Evolutionary conservation across 2,888 invertebrate species (phyloP), one percentile per base, ranked within the genome.

Genomic region (Malachius bipustulatus): DNA sequence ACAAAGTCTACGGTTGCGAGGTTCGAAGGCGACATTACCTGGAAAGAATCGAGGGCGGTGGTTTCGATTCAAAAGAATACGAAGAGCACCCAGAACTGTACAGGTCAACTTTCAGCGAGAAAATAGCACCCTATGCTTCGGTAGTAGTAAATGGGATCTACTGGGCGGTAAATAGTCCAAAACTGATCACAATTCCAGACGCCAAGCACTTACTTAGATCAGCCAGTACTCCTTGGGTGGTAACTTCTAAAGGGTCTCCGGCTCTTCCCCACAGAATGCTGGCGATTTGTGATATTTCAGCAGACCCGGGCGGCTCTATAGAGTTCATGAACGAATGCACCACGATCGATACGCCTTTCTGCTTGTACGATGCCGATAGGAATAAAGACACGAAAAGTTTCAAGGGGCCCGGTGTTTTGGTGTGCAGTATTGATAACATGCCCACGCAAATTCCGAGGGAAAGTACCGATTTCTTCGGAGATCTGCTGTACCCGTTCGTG

Each of bases 361-460:
- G 93, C 57, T 72, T 98, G n/a, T 99, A 99, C 57, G 97, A 99
- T 57, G 97, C 98, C 4, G 94, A 98, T 59, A 77, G 93, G 40
- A 96, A 99, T 59, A 93, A 91, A 62, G 93, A 93, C 51, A 89
- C 87, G 0, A 94, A 94, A 54, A 88, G 89, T 60, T 94, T 94
- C 64, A 88, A 85, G 60, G 96, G 96, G 0, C 85, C 91, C 0
- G 98, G 98, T 12, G 94, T 98, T 2, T 65, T 99, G 34, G 96
- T 99, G n/a, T 99, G 98, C 58, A 96, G 96, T 10, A 98, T 99
- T 47, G 98, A 99, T 64, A 99, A 99, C 64, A 98, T 99, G 98
- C 98, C 98, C 1, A 98, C 98, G 0, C 98, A 99, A 60, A 68
- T 99, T 42, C 98, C 98, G 0, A 71, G 88, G 29, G 98, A 99